Conservation (phyloP, 2,113 vertebrate species). For the Columbina picui region DNA sequence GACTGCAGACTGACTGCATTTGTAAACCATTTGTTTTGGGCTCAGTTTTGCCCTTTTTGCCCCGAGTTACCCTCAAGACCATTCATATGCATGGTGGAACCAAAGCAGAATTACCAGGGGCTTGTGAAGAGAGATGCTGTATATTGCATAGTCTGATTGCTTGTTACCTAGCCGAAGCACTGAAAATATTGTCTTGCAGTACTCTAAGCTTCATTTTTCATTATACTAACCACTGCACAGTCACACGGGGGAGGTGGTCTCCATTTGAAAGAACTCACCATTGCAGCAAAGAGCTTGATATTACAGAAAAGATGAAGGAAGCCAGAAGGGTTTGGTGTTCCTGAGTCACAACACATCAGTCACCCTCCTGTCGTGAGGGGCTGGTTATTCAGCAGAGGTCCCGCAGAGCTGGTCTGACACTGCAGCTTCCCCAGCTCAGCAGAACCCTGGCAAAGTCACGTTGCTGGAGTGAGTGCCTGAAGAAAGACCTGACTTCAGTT, state of each 20-base stretch:
- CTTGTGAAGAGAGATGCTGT: neutral
- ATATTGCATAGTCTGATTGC: neutral
- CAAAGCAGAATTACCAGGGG: neutral
- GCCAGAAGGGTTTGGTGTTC: neutral
- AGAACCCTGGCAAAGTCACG: rapidly evolving
- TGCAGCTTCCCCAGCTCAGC: neutral
- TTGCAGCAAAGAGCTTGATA: neutral
- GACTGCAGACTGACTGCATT: neutral
- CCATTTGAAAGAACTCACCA: rapidly evolving
- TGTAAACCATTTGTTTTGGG: neutral
- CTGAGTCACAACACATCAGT: neutral
- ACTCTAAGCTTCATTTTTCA: neutral
- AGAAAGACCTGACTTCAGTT: neutral
- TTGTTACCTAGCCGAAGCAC: neutral
- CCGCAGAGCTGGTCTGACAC: neutral
- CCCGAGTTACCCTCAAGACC: neutral
- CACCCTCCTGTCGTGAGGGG: neutral
- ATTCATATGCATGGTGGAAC: neutral
- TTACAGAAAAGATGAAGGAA: neutral
- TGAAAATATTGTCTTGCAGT: neutral
- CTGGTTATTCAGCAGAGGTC: neutral
- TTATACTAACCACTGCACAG: neutral
- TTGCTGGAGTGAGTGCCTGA: neutral
- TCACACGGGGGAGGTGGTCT: neutral
- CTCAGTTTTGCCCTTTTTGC: neutral